Conservation (phyloP, 2,888 invertebrate species). For the Schizaphis graminum region DNA sequence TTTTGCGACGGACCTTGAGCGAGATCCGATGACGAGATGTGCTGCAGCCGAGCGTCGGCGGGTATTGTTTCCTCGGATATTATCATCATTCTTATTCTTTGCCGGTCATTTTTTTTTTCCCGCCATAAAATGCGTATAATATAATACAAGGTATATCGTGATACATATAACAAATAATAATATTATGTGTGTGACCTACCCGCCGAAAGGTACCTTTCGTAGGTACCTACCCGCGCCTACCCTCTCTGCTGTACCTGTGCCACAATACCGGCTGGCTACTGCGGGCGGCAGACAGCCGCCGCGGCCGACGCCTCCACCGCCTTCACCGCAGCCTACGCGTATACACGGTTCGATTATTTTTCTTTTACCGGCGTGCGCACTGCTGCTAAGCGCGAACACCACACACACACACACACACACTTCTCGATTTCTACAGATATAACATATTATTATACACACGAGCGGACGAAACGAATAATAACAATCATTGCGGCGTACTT, state of each 20-base stretch:
- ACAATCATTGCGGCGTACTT: neutral
- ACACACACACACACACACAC: neutral
- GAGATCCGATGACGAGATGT: neutral
- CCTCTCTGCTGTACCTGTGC: neutral
- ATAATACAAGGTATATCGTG: neutral
- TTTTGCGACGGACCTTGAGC: slow-evolving; percentile 27
- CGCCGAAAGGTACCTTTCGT: neutral
- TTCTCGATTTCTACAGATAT: neutral
- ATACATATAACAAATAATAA: too few relatives aligned
- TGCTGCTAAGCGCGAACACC: neutral
- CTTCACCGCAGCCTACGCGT: neutral
- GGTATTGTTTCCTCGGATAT: neutral
- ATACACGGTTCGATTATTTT: slow-evolving; percentile 39
- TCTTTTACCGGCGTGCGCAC: neutral
- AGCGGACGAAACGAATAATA: neutral
- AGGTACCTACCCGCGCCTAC: neutral
- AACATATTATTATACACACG: neutral
- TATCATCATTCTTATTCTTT: neutral
- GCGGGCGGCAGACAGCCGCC: neutral
- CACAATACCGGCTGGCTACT: neutral
- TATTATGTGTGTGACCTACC: neutral
- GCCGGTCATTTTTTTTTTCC: neutral
- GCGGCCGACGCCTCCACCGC: neutral
- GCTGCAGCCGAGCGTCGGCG: neutral
- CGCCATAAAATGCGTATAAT: neutral